These are phyloP conservation scores for Biston stratarius DNA, from an alignment of 2,888 invertebrate genomes.

Conservation along the genomic window DNA sequence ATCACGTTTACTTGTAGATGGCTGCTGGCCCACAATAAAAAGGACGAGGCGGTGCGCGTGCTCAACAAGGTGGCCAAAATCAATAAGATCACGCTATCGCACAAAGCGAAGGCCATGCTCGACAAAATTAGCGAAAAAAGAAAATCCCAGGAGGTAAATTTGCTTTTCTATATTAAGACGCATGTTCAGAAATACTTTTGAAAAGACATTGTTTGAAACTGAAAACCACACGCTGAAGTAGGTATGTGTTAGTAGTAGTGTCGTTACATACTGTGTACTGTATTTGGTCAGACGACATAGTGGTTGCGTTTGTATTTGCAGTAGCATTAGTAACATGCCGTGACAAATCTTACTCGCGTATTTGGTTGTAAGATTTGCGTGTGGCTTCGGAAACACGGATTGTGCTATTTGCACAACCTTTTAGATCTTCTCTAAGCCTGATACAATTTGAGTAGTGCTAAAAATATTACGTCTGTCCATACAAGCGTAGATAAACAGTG, in stretches of 20 bases:
- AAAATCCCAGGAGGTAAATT: slow-evolving; percentile 62
- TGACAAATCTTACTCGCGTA: slow-evolving; percentile 3
- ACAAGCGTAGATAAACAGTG: slow-evolving; percentile 7
- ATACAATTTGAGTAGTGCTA: slow-evolving; percentile 19
- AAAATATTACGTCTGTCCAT: slow-evolving; percentile 14
- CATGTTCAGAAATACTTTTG: too few relatives aligned
- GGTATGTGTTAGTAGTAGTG: neutral
- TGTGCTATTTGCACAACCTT: slow-evolving; percentile 12
- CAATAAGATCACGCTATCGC: slow-evolving; percentile 87
- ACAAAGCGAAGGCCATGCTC: slow-evolving; percentile 80
- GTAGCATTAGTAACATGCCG: slow-evolving; percentile 5
- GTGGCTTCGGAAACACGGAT: slow-evolving; percentile 2
- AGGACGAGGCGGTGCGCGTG: slow-evolving; percentile 88
- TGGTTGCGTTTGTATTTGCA: neutral
- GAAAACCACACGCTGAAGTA: neutral
- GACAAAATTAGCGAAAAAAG: slow-evolving; percentile 67
- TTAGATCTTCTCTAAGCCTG: slow-evolving; percentile 17
- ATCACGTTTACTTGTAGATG: slow-evolving; percentile 79
- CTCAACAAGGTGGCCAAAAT: slow-evolving; percentile 88
- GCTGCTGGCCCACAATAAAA: slow-evolving; percentile 90
- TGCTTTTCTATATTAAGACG: neutral
- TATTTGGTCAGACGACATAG: neutral
- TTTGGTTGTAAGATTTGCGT: slow-evolving; percentile 8
- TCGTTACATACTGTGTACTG: neutral
- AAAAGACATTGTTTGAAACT: neutral